Conservation (phyloP, 2,797 vertebrate species). For the Etheostoma perlongum region DNA sequence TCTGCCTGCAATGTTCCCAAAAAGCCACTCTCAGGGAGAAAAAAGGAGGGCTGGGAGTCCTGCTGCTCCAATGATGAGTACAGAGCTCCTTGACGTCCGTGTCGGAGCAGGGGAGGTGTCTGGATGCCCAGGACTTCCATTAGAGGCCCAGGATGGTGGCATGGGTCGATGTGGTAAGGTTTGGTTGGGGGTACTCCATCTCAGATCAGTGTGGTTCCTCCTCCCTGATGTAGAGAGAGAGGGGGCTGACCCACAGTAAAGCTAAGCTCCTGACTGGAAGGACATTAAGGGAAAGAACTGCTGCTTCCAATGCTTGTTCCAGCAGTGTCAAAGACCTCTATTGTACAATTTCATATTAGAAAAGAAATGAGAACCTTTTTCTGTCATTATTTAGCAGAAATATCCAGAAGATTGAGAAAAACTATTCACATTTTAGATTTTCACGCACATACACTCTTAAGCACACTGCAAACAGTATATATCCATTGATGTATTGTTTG, state of each 20-base stretch:
- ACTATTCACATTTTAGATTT: neutral
- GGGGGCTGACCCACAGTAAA: conserved; percentile 75
- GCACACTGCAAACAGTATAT: conserved; percentile 7
- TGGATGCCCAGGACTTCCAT: conserved; percentile 84
- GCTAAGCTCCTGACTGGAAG: conserved; percentile 75
- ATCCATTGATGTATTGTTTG: conserved; percentile 14
- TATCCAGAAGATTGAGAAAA: neutral
- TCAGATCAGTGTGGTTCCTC: conserved; percentile 81
- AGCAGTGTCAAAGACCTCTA: conserved; percentile 37
- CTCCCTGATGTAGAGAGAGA: conserved; percentile 69
- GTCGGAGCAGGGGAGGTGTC: conserved; percentile 78
- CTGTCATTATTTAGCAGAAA: conserved; percentile 7
- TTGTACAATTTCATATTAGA: conserved; percentile 33
- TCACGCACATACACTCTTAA: neutral
- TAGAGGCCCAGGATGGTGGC: conserved; percentile 84
- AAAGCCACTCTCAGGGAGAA: conserved; percentile 76
- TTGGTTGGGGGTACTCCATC: conserved; percentile 85
- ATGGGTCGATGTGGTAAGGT: conserved; percentile 82
- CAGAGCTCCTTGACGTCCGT: conserved; percentile 78
- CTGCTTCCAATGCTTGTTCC: conserved; percentile 40
- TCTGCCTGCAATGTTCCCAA: conserved; percentile 82
- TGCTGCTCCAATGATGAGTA: conserved; percentile 83
- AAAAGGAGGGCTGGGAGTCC: conserved; percentile 70
- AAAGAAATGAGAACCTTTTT: conserved; percentile 19
- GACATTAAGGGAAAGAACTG: conserved; percentile 68